A percentile compares a stretch with the other conserved stretches of the same genome.
phyloP scores from a whole-genome alignment of 2,113 vertebrate species.

The Stercorarius parasiticus region DNA sequence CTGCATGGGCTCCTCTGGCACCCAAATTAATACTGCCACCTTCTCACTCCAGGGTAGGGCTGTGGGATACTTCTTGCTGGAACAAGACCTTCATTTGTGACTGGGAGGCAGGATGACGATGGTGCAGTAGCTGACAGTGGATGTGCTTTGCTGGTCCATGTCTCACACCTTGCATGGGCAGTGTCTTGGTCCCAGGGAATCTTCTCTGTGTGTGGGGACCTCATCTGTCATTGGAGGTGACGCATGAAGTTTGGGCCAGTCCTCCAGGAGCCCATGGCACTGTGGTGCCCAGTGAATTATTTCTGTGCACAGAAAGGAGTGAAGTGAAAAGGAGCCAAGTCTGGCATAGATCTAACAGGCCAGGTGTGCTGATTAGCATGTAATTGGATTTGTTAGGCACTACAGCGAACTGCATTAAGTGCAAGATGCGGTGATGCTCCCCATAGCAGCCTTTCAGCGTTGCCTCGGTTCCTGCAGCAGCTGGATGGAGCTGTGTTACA shows the following conservation, averaged over 20 bases:
- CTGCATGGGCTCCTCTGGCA: neutral
- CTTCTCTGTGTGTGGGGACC: rapidly evolving
- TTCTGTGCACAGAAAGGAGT: neutral
- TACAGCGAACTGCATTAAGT: neutral
- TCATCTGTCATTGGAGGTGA: neutral
- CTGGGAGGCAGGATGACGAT: rapidly evolving
- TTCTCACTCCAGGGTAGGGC: neutral
- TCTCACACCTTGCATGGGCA: neutral
- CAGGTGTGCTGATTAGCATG: neutral
- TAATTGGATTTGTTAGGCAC: neutral
- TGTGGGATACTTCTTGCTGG: neutral
- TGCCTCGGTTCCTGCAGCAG: neutral
- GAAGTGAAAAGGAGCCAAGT: neutral
- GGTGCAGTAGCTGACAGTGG: neutral
- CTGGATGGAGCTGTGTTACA: neutral
- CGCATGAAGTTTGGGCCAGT: rapidly evolving
- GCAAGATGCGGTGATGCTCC: neutral
- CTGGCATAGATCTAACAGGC: neutral
- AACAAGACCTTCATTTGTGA: neutral
- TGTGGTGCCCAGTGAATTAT: neutral
- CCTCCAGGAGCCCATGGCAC: neutral
- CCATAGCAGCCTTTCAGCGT: neutral
- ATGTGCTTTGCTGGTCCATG: neutral
- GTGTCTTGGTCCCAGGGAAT: neutral
- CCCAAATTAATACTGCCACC: neutral